phyloP scores from a whole-genome alignment of 2,888 invertebrate species.

The Drosophila multiciliata region DNA sequence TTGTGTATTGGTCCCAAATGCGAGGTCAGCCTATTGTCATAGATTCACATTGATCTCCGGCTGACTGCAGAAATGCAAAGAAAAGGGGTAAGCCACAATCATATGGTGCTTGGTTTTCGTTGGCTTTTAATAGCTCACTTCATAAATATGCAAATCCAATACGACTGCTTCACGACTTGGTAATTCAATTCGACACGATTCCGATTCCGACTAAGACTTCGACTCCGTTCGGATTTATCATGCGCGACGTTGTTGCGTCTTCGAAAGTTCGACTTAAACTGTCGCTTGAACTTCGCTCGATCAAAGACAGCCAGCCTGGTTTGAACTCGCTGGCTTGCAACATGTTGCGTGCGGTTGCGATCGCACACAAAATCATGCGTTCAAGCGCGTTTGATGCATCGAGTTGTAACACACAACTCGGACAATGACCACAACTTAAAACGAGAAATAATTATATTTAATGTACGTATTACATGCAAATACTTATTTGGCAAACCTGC shows the following conservation, averaged over 20 bases:
- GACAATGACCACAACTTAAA: slow-evolving; percentile 27
- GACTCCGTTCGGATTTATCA: neutral
- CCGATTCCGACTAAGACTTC: neutral
- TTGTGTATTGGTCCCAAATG: slow-evolving; percentile 37
- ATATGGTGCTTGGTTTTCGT: slow-evolving; percentile 9
- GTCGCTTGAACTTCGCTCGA: slow-evolving; percentile 21
- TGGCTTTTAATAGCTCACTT: slow-evolving; percentile 22
- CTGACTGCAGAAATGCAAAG: slow-evolving; percentile 6
- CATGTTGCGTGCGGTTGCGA: slow-evolving; percentile 35
- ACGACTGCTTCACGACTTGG: slow-evolving; percentile 5
- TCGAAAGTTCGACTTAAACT: slow-evolving; percentile 74
- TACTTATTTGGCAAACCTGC: neutral
- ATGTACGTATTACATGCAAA: neutral
- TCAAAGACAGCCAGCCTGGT: slow-evolving; percentile 7
- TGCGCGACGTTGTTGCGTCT: slow-evolving; percentile 41
- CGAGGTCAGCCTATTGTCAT: slow-evolving; percentile 37
- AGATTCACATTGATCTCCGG: slow-evolving; percentile 22
- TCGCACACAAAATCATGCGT: neutral
- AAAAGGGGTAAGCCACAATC: slow-evolving; percentile 24
- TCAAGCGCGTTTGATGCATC: neutral
- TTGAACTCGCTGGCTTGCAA: slow-evolving; percentile 16
- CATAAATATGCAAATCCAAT: slow-evolving; percentile 39
- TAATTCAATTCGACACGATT: slow-evolving; percentile 3
- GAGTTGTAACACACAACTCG: slow-evolving; percentile 17
- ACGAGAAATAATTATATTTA: slow-evolving; percentile 17